A percentile compares a stretch with the other conserved stretches of the same genome.
Evolutionary conservation across 2,797 vertebrate species (phyloP).

Genomic region (Channallabes apus): DNA sequence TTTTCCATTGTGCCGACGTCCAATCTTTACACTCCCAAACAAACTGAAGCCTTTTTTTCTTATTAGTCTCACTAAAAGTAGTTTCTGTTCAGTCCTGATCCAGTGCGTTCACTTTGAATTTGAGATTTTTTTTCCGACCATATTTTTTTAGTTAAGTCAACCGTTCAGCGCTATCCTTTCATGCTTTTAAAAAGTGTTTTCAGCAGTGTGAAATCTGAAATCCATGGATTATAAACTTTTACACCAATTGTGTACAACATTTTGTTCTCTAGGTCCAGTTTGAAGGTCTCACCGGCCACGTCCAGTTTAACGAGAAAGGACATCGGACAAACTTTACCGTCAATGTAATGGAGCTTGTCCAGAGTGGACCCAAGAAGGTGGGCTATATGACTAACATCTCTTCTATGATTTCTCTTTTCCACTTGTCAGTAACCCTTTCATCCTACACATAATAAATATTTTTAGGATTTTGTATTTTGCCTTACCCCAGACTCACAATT

Average conservation of each 20-base stretch:
- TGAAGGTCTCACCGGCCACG: slow-evolving; percentile 87
- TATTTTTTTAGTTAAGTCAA: no score
- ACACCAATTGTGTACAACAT: background rate
- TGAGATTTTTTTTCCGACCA: no score
- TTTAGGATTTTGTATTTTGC: background rate
- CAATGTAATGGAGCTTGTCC: slow-evolving; percentile 87
- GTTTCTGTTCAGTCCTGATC: no score
- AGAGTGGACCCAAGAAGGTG: slow-evolving; percentile 85
- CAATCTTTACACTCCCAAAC: no score
- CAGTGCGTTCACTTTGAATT: no score
- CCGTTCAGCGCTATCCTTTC: no score
- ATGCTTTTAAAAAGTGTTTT: no score
- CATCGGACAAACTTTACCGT: slow-evolving; percentile 92
- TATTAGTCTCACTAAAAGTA: no score
- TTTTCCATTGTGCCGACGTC: no score
- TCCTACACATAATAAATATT: background rate
- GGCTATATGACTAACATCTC: slow-evolving; percentile 40
- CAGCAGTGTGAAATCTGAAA: no score
- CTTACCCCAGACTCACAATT: background rate
- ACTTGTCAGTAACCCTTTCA: background rate
- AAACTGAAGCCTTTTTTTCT: no score
- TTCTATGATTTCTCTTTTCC: background rate
- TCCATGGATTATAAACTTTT: background rate
- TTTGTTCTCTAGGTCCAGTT: slow-evolving; percentile 80
- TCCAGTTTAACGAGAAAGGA: slow-evolving; percentile 94